These are phyloP conservation scores for Lagodon rhomboides DNA, from an alignment of 2,797 vertebrate genomes.

Conservation along the genomic window DNA sequence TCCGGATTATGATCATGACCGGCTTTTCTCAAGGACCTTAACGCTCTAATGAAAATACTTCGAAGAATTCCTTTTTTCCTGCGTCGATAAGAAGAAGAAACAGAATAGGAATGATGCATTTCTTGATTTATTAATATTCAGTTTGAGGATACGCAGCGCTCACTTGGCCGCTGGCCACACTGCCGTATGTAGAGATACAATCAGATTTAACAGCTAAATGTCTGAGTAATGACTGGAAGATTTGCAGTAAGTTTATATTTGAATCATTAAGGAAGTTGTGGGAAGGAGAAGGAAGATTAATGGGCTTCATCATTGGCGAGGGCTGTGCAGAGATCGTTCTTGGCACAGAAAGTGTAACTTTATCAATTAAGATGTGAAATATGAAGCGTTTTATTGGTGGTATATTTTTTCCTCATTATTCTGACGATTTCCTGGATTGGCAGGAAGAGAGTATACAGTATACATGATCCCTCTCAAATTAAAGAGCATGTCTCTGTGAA, in stretches of 20 bases:
- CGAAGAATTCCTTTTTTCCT: background rate
- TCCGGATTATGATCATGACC: slow-evolving; percentile 16
- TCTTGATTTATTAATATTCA: slow-evolving; percentile 33
- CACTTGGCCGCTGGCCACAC: slow-evolving; percentile 31
- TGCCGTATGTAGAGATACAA: slow-evolving; percentile 9
- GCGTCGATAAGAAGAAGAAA: background rate
- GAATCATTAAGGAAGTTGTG: slow-evolving; percentile 40
- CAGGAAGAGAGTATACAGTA: too few relatives aligned
- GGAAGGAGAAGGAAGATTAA: slow-evolving; percentile 54
- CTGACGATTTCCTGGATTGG: slow-evolving; percentile 1
- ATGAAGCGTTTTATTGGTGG: slow-evolving; percentile 21
- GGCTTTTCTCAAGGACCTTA: slow-evolving; percentile 30
- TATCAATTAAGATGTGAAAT: slow-evolving; percentile 48
- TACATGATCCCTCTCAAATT: too few relatives aligned
- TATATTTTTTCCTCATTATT: slow-evolving; percentile 7
- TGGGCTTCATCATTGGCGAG: slow-evolving; percentile 39
- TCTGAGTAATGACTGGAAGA: slow-evolving; percentile 37
- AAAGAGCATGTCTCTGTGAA: too few relatives aligned
- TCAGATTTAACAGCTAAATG: slow-evolving; percentile 44
- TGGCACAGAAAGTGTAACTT: slow-evolving; percentile 29
- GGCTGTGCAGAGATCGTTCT: slow-evolving; percentile 38
- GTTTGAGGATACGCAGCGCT: slow-evolving; percentile 26
- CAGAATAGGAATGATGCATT: background rate
- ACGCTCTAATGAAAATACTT: slow-evolving; percentile 26
- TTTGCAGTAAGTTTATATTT: slow-evolving; percentile 38